Evolutionary conservation across 64 coral and sea anemone genomes (phyloP), one percentile per base, ranked within the genome.

Genomic region (Stichodactyla helianthus): DNA sequence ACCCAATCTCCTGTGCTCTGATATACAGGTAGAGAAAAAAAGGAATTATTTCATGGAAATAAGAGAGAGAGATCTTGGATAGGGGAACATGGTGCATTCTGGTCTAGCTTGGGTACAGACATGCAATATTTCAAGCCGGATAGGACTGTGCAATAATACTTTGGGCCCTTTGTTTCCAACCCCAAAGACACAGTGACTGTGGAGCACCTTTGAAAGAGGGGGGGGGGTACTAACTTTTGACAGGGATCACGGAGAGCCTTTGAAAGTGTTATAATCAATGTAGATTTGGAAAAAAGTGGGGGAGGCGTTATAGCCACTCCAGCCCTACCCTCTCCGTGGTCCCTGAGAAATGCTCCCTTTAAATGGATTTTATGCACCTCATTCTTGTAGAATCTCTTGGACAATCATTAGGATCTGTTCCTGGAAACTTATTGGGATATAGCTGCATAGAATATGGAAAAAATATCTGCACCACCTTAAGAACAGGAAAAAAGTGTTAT

Each of bases 401-500:
- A 18, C 96, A 99, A 61, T 99, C 96, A 44, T 92, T 93, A 8
- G 90, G 96, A 87, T 99, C 96, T 65, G 87, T 95, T 65, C 96
- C 96, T 25, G 96, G 96, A 84, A 99, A 99, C 31, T 99, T 60
- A 81, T 99, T 65, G 76, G 96, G 96, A 77, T 99, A 92, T 1
- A 99, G 86, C 53, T 99, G 96, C 68, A 86, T 44, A 25, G 96
- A 92, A 54, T 92, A 99, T 44, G 96, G 96, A 79, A 99, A 99
- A 50, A 92, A 99, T 52, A 99, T 99, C 23, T 99, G 96, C 61
- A 99, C 57, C 0, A 99, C 96, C 93, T 99, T 55, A 13, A 81
- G 79, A 71, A 93, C 44, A 85, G 50, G 28, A 2, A 90, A 18
- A 9, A 71, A 0, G 71, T n/a, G n/a, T n/a, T n/a, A n/a, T n/a